A percentile compares a stretch with the other conserved stretches of the same genome.
Conservation (phyloP, 2,797 vertebrate species). For the Molossus molossus region DNA sequence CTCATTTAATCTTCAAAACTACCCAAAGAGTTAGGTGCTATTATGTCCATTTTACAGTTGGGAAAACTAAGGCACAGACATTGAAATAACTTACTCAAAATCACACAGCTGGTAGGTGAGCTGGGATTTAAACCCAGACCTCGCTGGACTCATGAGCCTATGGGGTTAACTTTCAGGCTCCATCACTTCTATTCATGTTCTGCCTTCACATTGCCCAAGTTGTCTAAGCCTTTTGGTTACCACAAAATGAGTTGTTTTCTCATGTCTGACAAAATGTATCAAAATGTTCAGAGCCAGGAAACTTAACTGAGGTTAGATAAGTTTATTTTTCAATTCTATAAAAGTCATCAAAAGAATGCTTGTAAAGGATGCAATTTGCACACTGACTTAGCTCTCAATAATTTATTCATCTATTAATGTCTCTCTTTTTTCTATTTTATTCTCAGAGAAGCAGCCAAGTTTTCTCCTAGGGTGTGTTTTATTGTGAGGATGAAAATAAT, state of each 20-base stretch:
- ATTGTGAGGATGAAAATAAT: slow-evolving; percentile 47
- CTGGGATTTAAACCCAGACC: not conserved
- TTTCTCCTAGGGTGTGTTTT: slow-evolving; percentile 68
- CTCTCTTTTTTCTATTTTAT: slow-evolving; percentile 64
- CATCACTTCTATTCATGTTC: slow-evolving; percentile 56
- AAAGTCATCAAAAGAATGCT: slow-evolving; percentile 77
- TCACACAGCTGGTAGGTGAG: not conserved
- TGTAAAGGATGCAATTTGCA: slow-evolving; percentile 81
- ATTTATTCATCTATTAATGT: slow-evolving; percentile 84
- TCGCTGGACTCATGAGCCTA: not conserved
- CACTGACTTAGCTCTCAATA: slow-evolving; percentile 81
- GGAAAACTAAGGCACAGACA: not conserved
- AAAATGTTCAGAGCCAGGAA: slow-evolving; percentile 61
- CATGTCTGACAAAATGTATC: slow-evolving; percentile 67
- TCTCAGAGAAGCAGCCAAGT: slow-evolving; percentile 75
- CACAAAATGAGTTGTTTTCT: slow-evolving; percentile 76
- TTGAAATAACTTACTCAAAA: not conserved
- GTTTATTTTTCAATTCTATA: slow-evolving; percentile 77
- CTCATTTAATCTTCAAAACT: not conserved
- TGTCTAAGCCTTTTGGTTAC: slow-evolving; percentile 72
- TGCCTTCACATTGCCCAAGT: slow-evolving; percentile 35
- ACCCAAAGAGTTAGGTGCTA: not conserved
- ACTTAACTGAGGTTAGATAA: slow-evolving; percentile 62
- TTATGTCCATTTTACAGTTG: not conserved
- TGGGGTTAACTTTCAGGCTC: not conserved